Conservation (phyloP, 2,113 vertebrate genomes). For the Bostrychus sinensis region DNA sequence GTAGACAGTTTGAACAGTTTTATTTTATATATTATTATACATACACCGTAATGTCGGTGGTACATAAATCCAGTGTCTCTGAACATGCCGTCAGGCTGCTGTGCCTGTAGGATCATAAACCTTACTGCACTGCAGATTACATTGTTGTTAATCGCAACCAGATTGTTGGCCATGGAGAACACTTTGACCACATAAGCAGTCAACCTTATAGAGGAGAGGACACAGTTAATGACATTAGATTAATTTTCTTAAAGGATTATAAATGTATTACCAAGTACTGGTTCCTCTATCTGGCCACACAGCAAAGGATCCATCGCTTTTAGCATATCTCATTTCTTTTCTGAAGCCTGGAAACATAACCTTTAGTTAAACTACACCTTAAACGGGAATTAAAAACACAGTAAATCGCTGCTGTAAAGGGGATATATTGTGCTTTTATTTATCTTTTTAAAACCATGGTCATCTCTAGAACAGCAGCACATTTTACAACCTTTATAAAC, state of each 20-base stretch:
- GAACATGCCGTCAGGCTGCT: slow-evolving; percentile 80
- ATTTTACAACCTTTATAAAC: no score
- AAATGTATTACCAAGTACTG: slow-evolving; percentile 2
- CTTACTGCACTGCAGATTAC: slow-evolving; percentile 81
- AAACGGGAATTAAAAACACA: no score
- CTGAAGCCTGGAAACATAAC: slow-evolving; percentile 57
- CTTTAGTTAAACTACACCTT: no score
- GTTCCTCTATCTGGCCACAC: rapidly evolving
- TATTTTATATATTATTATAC: not conserved
- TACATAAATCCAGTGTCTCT: slow-evolving; percentile 74
- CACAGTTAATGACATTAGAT: not conserved
- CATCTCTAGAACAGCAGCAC: no score
- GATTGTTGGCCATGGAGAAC: slow-evolving; percentile 77
- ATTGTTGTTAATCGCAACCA: slow-evolving; percentile 63
- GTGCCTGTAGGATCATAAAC: no score
- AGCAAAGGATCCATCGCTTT: slow-evolving; percentile 63
- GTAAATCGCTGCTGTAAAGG: not conserved
- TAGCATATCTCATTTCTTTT: slow-evolving; percentile 41
- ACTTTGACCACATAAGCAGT: slow-evolving; percentile 86
- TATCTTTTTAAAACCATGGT: no score
- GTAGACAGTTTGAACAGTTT: no score
- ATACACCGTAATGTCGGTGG: slow-evolving; percentile 79
- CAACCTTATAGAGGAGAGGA: slow-evolving; percentile 73
- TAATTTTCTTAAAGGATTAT: not conserved
- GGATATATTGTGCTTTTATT: no score